Conservation (phyloP, 2,888 invertebrate genomes). For the Drosophila pseudotakahashii region DNA sequence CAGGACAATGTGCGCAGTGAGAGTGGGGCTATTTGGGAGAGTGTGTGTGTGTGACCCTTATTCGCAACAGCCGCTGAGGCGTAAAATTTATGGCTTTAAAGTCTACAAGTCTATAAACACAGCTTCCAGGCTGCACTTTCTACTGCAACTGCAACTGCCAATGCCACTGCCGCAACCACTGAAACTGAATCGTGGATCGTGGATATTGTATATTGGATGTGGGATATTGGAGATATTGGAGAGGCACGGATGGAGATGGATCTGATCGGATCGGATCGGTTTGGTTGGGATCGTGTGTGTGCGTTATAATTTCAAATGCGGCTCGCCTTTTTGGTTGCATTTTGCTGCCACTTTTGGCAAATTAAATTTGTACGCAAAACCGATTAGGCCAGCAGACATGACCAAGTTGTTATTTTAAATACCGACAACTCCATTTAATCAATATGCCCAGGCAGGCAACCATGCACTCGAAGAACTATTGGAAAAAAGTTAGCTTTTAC, state of each 20-base stretch:
- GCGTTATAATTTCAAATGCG: constrained; percentile 78
- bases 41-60: constrained; percentile 70
- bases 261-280: constrained; percentile 2
- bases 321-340: constrained; percentile 74
- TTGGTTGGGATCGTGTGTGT: constrained; percentile 45
- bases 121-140: constrained; percentile 78
- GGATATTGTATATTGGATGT: constrained; percentile 13
- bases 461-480: constrained; percentile 28
- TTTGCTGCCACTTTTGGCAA: constrained; percentile 79
- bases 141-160: constrained; percentile 59
- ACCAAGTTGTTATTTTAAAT: constrained; percentile 79
- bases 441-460: constrained; percentile 58
- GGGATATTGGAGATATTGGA: not conserved
- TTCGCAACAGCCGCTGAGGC: constrained; percentile 77
- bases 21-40: constrained; percentile 28
- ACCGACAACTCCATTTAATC: constrained; percentile 80
- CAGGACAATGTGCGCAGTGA: constrained; percentile 16
- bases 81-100: constrained; percentile 81
- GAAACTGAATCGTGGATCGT: constrained; percentile 46
- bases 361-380: constrained; percentile 80
- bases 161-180: constrained; percentile 21
- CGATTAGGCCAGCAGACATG: constrained; percentile 78
- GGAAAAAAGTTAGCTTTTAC: not conserved
- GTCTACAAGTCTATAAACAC: constrained; percentile 78
- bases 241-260: constrained; percentile 7